Conservation (phyloP, 35 echinoderm and acorn worm genomes). For the Anneissia japonica region DNA sequence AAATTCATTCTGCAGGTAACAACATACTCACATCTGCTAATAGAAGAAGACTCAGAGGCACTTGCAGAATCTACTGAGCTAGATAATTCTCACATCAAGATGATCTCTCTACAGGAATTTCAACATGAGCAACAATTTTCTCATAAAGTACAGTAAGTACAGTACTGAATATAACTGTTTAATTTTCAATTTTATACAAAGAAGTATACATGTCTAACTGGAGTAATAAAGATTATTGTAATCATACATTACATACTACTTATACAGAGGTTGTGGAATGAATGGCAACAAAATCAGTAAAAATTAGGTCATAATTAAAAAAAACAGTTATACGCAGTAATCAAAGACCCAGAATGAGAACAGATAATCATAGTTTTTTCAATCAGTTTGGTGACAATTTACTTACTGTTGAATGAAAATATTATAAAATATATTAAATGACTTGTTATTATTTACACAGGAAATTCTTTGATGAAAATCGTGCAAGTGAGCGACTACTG, state of each 20-base stretch:
- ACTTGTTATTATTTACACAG: too few species aligned
- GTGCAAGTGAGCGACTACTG: background rate
- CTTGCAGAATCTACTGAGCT: background rate
- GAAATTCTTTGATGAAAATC: background rate
- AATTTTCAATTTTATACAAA: background rate
- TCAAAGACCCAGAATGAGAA: too few species aligned
- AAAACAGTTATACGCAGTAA: too few species aligned
- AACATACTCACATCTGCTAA: background rate
- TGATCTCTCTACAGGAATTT: background rate
- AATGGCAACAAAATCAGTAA: background rate
- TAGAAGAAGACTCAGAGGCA: background rate
- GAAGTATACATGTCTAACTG: background rate
- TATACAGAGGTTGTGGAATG: background rate
- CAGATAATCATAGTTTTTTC: too few species aligned
- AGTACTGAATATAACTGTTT: background rate
- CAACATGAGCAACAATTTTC: constrained; percentile 10
- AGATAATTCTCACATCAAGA: background rate
- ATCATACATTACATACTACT: background rate
- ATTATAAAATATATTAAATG: too few species aligned
- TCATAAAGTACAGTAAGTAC: background rate
- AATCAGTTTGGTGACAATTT: too few species aligned
- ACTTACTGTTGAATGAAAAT: too few species aligned
- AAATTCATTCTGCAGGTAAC: background rate
- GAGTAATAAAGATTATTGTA: background rate
- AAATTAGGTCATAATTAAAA: too few species aligned